phyloP scores from a whole-genome alignment of 2,113 vertebrate species.

The Vanacampus margaritifer region DNA sequence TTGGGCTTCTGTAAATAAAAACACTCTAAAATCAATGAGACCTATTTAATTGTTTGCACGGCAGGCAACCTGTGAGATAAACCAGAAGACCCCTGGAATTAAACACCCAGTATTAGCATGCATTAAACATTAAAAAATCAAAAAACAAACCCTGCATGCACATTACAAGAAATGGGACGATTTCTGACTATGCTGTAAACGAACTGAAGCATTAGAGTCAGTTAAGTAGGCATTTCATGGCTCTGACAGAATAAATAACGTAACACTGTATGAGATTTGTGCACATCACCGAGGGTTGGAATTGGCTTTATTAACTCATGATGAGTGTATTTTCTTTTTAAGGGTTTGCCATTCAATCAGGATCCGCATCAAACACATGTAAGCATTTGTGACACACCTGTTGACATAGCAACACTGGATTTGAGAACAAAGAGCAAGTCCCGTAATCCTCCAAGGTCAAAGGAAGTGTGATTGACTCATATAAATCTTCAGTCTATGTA shows the following conservation, averaged over 20 bases:
- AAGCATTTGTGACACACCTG: not conserved
- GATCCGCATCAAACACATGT: not conserved
- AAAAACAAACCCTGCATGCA: slow-evolving; percentile 13
- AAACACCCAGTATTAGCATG: slow-evolving; percentile 24
- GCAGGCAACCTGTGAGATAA: slow-evolving; percentile 37
- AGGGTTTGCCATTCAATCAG: not conserved
- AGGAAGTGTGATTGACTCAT: not conserved
- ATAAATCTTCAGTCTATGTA: not conserved
- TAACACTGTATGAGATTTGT: not conserved
- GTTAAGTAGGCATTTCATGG: not conserved
- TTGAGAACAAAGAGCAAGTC: not conserved
- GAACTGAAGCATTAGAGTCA: not conserved
- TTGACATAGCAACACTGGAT: not conserved
- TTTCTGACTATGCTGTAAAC: not conserved
- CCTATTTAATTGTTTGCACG: slow-evolving; percentile 41
- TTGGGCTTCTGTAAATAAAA: slow-evolving; percentile 43
- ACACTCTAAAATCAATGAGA: slow-evolving; percentile 33
- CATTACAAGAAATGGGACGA: slow-evolving; percentile 15
- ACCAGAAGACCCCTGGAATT: slow-evolving; percentile 9
- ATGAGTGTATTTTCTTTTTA: not conserved
- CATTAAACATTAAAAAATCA: not conserved
- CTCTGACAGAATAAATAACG: no score
- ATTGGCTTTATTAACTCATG: not conserved
- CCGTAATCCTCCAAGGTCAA: not conserved
- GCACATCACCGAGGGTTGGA: not conserved